Percentiles rank a stretch among this genome's conserved stretches.
Evolutionary conservation across 2,113 vertebrate species (phyloP).

Genomic region (Prochilodus magdalenae): DNA sequence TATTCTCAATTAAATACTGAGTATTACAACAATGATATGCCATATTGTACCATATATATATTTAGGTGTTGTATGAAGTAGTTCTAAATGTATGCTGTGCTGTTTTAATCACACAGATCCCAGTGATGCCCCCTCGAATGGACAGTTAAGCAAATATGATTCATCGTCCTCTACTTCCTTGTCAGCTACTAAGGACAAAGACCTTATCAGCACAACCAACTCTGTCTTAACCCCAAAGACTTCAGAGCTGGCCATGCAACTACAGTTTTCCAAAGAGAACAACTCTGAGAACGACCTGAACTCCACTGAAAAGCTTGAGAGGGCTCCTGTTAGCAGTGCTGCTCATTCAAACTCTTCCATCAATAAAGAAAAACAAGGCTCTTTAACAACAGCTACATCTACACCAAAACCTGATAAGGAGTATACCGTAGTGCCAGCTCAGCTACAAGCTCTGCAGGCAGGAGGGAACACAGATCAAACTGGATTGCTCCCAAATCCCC

Average conservation of each 20-base stretch:
- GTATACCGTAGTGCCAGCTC: slow-evolving; percentile 81
- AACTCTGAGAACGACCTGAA: slow-evolving; percentile 77
- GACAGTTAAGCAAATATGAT: slow-evolving; percentile 85
- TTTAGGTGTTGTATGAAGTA: neutral
- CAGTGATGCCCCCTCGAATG: slow-evolving; percentile 84
- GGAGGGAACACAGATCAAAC: slow-evolving; percentile 83
- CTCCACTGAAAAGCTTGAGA: slow-evolving; percentile 78
- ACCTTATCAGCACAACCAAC: slow-evolving; percentile 63
- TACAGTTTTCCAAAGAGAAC: slow-evolving; percentile 59
- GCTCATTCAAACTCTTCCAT: slow-evolving; percentile 63
- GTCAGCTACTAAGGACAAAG: slow-evolving; percentile 67
- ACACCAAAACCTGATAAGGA: slow-evolving; percentile 81
- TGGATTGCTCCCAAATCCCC: slow-evolving; percentile 84
- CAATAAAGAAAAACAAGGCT: slow-evolving; percentile 85
- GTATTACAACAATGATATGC: neutral
- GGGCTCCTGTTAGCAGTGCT: slow-evolving; percentile 71
- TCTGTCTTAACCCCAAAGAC: slow-evolving; percentile 53
- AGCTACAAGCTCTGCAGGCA: slow-evolving; percentile 87
- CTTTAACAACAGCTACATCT: slow-evolving; percentile 70
- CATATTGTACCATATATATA: neutral
- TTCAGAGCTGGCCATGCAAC: slow-evolving; percentile 40
- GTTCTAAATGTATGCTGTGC: too few species aligned
- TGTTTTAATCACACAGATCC: slow-evolving; percentile 71
- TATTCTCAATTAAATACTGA: neutral
- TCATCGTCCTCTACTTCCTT: slow-evolving; percentile 70